Evolutionary conservation across 2,888 invertebrate species (phyloP), one percentile per base, ranked within the genome.

Genomic region (Hirtodrosophila confusa): DNA sequence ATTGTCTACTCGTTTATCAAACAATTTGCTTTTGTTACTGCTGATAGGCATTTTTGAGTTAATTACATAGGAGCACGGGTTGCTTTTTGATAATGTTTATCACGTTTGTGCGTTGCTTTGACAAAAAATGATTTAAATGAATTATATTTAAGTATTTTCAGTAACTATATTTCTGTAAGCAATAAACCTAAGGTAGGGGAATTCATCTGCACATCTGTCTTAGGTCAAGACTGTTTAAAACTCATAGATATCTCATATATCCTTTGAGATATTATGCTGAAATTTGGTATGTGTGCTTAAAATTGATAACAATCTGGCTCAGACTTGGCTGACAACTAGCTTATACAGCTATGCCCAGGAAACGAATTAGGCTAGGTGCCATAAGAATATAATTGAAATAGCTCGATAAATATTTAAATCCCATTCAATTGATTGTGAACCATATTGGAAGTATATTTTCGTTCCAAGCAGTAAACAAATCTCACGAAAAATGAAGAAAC

Each of bases 41-140:
- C 17, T 48, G 69, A 53, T 63, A 49, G 69, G 11, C 51, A 53
- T 51, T 49, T 31, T 41, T 55, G 47, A 41, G 41, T 40, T 48
- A 43, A 56, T 69, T 56, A 44, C 48, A 51, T 11, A 27, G n/a
- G 61, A 51, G 24, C 68, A 11, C 55, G 54, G 23, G 40, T 33
- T n/a, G 17, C 23, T 7, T 9, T 29, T 35, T 53, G 57, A 57
- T 69, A 63, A 50, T 49, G 39, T 35, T 68, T 62, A 51, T 57
- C 17, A 17, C 17, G 17, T 17, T 17, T 17, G 17, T 17, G 17
- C 17, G 17, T 17, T 17, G 17, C 36, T 49, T 43, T 35, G 47
- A 12, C 39, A 44, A 7, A 10, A 31, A 29, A 44, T 37, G 11
- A 23, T 8, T 24, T 10, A 24, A 33, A 33, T 3, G 17, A 11